Percentiles rank a stretch among this genome's conserved stretches.
Evolutionary conservation across 2,113 vertebrate genomes (phyloP).

Genomic region (Odocoileus hemionus): DNA sequence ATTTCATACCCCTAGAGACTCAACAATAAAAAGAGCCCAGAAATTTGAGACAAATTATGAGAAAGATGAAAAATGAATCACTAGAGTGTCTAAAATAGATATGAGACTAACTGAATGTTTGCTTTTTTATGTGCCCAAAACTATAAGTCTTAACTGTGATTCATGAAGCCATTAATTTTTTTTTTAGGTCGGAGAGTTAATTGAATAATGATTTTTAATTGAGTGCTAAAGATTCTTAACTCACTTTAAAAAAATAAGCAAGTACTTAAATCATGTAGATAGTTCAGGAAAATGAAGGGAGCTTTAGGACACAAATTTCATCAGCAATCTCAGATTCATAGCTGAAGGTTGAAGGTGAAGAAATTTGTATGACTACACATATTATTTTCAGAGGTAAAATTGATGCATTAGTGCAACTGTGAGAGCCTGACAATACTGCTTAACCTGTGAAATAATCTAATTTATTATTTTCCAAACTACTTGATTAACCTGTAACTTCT

Average conservation of each 20-base stretch:
- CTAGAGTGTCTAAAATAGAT: slow-evolving; percentile 53
- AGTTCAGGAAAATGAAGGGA: slow-evolving; percentile 54
- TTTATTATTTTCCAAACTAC: slow-evolving; percentile 52
- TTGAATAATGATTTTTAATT: slow-evolving; percentile 83
- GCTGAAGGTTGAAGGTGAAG: not conserved
- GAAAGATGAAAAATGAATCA: slow-evolving; percentile 71
- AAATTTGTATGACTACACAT: not conserved
- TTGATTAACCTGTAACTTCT: slow-evolving; percentile 48
- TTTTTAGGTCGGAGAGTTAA: slow-evolving; percentile 77
- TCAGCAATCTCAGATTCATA: not conserved
- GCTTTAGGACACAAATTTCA: slow-evolving; percentile 49
- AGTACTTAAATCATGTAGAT: slow-evolving; percentile 65
- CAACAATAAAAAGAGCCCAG: slow-evolving; percentile 39
- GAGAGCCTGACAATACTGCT: not conserved
- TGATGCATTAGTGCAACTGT: not conserved
- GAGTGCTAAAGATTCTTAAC: slow-evolving; percentile 72
- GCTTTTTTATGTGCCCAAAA: slow-evolving; percentile 70
- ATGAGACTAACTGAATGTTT: slow-evolving; percentile 65
- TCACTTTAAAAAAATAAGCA: slow-evolving; percentile 74
- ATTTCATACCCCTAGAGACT: not conserved
- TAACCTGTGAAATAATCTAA: slow-evolving; percentile 32
- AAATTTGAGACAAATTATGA: slow-evolving; percentile 55
- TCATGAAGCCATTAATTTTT: slow-evolving; percentile 77
- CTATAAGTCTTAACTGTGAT: slow-evolving; percentile 79
- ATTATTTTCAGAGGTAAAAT: slow-evolving; percentile 41